Evolutionary conservation across 2,113 vertebrate genomes (phyloP).

Genomic region (Emydocephalus ijimae): DNA sequence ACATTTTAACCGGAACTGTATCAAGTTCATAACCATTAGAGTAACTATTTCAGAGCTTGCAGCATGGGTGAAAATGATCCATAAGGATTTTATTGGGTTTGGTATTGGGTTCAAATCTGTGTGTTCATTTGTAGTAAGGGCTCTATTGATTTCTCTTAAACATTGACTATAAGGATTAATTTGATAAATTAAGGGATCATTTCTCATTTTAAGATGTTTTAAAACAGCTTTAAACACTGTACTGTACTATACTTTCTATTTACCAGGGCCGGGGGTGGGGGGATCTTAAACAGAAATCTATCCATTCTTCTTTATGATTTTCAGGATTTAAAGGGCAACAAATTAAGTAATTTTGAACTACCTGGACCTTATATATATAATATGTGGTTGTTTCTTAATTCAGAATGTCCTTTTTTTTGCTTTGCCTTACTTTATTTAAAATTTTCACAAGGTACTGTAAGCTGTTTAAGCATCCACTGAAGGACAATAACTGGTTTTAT

Average conservation of each 20-base stretch:
- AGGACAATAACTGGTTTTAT: conserved; percentile 26
- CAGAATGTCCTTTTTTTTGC: neutral
- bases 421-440: neutral
- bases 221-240: neutral
- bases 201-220: neutral
- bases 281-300: accelerated
- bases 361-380: neutral
- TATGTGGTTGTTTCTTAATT: conserved; percentile 3
- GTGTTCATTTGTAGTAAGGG: neutral
- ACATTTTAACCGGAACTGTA: neutral
- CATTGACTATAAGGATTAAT: neutral
- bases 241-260: neutral
- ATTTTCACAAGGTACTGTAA: neutral
- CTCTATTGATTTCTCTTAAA: conserved; percentile 8
- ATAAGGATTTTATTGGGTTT: neutral
- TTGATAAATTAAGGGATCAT: neutral
- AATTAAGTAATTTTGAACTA: conserved; percentile 11
- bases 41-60: neutral
- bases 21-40: neutral
- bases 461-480: conserved; percentile 16
- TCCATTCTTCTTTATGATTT: neutral
- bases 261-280: neutral
- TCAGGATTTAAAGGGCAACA: neutral
- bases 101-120: neutral
- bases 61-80: neutral